These are phyloP conservation scores for Liopterus haemorrhoidalis DNA, from an alignment of 2,888 invertebrate genomes.

Conservation along the genomic window DNA sequence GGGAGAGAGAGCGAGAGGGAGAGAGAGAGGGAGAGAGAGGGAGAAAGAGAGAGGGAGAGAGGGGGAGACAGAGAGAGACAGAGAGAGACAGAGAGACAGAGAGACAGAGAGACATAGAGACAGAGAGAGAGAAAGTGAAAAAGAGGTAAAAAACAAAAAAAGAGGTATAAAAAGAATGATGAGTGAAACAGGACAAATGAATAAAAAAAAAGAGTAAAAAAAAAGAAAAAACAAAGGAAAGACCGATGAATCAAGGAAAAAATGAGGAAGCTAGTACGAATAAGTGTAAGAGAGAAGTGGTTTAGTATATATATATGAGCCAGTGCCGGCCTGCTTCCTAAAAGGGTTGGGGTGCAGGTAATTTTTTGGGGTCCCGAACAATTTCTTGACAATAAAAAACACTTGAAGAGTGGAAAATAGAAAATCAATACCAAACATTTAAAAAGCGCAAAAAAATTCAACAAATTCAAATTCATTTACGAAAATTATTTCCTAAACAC, in stretches of 20 bases:
- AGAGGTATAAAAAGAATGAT: constrained; percentile 26
- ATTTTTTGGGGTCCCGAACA: too few relatives aligned
- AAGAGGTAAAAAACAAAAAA: constrained; percentile 24
- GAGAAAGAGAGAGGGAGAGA: constrained; percentile 45
- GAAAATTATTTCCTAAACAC: too few relatives aligned
- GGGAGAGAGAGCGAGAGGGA: too few relatives aligned
- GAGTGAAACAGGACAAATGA: constrained; percentile 32
- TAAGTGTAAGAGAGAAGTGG: constrained; percentile 1
- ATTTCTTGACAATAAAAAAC: too few relatives aligned
- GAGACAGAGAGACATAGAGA: constrained; percentile 10
- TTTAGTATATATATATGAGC: too few relatives aligned
- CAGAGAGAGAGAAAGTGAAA: constrained; percentile 22
- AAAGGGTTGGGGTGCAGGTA: too few relatives aligned
- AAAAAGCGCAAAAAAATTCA: too few relatives aligned
- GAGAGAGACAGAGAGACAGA: constrained; percentile 39
- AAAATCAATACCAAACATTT: too few relatives aligned
- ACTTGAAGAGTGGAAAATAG: too few relatives aligned
- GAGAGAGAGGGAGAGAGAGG: constrained; percentile 38
- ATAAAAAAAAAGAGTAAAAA: constrained; percentile 25
- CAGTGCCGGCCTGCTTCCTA: too few relatives aligned
- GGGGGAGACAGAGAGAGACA: too few relatives aligned
- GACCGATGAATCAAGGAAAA: neutral
- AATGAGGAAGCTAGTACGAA: neutral
- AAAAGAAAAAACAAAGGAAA: neutral
- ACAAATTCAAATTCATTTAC: too few relatives aligned